Evolutionary conservation across 2,797 vertebrate genomes (phyloP), one percentile per base, ranked within the genome.

Genomic region (Chloroceryle amazona): DNA sequence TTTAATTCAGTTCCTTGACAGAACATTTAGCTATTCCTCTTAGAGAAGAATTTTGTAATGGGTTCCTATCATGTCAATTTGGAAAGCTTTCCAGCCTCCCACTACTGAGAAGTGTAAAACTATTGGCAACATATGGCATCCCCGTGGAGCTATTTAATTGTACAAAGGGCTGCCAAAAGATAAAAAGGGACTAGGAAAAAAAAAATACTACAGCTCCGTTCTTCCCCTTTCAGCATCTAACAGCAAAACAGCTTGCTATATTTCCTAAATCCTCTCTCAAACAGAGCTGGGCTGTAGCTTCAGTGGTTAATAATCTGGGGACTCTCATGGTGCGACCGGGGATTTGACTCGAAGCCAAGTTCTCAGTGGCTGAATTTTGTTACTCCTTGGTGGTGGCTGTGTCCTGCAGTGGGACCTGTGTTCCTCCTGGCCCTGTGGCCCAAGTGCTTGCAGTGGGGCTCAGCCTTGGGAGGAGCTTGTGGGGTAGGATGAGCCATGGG

Each of bases 101-200:
- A 97, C 96, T 95, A 92, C 93, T 94, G 94, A 96, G 96, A 97
- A 97, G 97, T 97, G 95, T 96, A 97, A 97, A 97, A 95, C 96
- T 96, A 96, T 97, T 97, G 97, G 97, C 96, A 97, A 96, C 96
- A 97, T 97, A 97, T 97, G 97, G 97, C 96, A 96, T 97, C 96
- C 97, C 96, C 2, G 8, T 72, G 96, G 96, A 98, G 96, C 96
- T 98, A 97, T 97, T 97, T 97, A 96, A 96, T 97, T 97, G 95
- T 95, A 96, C 94, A 97, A 95, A 97, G 90, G 91, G 91, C 95
- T 98, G 97, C 97, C 96, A 97, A 96, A 95, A 97, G 96, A 96
- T 96, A 96, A 95, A 97, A 96, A 95, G 92, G 71, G 93, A 96
- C 87, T 80, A 70, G 13, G 76, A 3, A 16, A 55, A 71, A 73